Evolutionary conservation across 2,888 invertebrate genomes (phyloP).

Genomic region (Anoplius nigerrimus): DNA sequence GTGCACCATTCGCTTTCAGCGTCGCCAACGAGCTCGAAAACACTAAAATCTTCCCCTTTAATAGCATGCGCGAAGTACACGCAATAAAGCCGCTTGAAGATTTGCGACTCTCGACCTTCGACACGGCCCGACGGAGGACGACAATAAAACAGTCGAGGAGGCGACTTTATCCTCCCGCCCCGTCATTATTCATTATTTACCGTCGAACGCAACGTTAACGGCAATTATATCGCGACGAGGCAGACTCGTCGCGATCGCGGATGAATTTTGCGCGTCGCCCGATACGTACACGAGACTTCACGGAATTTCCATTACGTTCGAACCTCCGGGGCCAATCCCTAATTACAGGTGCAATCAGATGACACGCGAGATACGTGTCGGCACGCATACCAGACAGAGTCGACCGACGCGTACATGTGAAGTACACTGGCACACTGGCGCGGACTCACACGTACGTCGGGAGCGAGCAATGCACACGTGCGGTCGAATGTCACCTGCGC

Average conservation of each 20-base stretch:
- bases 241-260: neutral
- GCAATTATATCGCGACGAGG: neutral
- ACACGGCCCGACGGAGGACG: too few relatives aligned
- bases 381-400: neutral
- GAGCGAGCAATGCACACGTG: too few relatives aligned
- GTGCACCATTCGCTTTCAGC: too few relatives aligned
- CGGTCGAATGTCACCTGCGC: constrained; percentile 4
- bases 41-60: too few relatives aligned
- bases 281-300: constrained; percentile 16
- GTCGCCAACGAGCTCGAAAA: too few relatives aligned
- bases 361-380: neutral
- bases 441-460: neutral
- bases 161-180: neutral
- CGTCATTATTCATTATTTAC: neutral
- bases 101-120: too few relatives aligned
- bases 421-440: neutral
- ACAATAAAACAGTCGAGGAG: neutral
- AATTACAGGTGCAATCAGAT: constrained; percentile 47
- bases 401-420: too few relatives aligned
- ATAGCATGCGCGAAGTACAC: too few relatives aligned
- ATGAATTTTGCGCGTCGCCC: neutral
- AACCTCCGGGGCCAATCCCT: constrained; percentile 24
- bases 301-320: constrained; percentile 39
- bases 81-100: too few relatives aligned
- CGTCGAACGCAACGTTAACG: neutral